A percentile compares a stretch with the other conserved stretches of the same genome.
These are phyloP conservation scores for Calosoma granatense DNA, from an alignment of 1,140 invertebrate species.

Conservation along the genomic window DNA sequence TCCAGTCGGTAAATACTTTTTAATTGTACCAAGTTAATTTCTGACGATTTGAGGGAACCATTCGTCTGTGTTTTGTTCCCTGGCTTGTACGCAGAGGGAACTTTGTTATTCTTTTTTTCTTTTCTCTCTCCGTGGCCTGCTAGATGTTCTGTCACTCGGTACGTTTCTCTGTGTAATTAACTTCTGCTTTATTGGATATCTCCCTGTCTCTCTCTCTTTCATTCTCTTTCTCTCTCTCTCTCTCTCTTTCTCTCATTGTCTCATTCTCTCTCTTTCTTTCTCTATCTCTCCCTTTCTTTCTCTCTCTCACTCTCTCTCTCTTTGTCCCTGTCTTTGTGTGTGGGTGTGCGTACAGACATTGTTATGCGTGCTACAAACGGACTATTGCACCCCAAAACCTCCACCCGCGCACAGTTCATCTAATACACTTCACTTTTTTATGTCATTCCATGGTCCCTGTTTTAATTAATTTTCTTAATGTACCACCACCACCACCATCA, in stretches of 20 bases:
- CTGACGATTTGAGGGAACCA: not conserved
- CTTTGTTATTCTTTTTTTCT: not conserved
- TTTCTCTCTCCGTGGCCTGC: constrained; percentile 4
- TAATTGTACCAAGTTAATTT: not conserved
- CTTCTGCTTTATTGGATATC: not conserved
- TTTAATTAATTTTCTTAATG: not conserved
- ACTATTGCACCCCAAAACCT: no score
- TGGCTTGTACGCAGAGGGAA: no score
- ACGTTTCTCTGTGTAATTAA: no score
- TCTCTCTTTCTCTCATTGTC: no score
- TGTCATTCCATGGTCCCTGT: not conserved
- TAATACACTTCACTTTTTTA: not conserved
- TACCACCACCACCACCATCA: not conserved
- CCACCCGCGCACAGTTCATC: not conserved
- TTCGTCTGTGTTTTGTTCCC: not conserved
- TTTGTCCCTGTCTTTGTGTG: no score
- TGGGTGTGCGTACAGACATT: not conserved
- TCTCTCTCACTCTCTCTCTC: no score
- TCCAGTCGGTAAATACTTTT: not conserved
- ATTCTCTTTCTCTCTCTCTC: no score
- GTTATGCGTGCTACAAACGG: not conserved
- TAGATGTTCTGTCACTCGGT: no score
- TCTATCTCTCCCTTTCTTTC: no score
- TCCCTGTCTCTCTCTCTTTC: no score
- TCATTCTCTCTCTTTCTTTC: no score